Conservation (phyloP, 1,140 invertebrate species). For the Trichonephila inaurata region DNA sequence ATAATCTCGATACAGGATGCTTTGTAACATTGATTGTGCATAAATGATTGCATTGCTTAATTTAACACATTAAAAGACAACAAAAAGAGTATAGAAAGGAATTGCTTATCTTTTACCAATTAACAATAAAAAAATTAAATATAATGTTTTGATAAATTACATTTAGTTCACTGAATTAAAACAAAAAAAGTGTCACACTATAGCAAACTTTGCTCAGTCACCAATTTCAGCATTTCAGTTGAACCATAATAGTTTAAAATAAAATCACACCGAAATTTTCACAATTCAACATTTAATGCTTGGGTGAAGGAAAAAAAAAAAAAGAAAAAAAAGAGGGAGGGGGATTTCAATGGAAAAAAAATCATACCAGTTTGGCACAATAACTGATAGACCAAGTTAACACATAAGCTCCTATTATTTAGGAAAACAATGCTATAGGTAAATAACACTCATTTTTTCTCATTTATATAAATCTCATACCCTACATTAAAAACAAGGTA, state of each 20-base stretch:
- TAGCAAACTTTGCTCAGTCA: too few relatives aligned
- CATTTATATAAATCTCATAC: slow-evolving; percentile 18
- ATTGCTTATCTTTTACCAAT: too few relatives aligned
- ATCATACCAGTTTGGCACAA: slow-evolving; percentile 52
- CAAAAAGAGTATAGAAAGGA: neutral
- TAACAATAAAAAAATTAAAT: too few relatives aligned
- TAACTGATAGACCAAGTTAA: slow-evolving; percentile 41
- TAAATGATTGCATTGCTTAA: slow-evolving; percentile 19
- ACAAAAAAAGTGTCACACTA: too few relatives aligned
- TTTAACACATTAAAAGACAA: neutral
- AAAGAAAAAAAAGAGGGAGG: too few relatives aligned
- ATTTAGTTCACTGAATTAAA: too few relatives aligned
- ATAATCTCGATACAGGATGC: slow-evolving; percentile 14
- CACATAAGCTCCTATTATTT: slow-evolving; percentile 66
- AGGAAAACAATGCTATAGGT: slow-evolving; percentile 41
- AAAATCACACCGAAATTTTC: neutral
- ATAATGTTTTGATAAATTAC: too few relatives aligned
- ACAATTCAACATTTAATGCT: neutral
- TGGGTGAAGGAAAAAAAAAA: too few relatives aligned
- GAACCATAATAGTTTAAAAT: too few relatives aligned
- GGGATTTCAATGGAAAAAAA: neutral
- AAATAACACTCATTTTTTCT: neutral
- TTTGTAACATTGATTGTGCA: slow-evolving; percentile 41
- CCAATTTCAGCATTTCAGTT: too few relatives aligned
- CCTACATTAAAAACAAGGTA: slow-evolving; percentile 24